A percentile compares a stretch with the other conserved stretches of the same genome.
phyloP scores from a whole-genome alignment of 2,888 invertebrate genomes.

The Lasius platythorax region DNA sequence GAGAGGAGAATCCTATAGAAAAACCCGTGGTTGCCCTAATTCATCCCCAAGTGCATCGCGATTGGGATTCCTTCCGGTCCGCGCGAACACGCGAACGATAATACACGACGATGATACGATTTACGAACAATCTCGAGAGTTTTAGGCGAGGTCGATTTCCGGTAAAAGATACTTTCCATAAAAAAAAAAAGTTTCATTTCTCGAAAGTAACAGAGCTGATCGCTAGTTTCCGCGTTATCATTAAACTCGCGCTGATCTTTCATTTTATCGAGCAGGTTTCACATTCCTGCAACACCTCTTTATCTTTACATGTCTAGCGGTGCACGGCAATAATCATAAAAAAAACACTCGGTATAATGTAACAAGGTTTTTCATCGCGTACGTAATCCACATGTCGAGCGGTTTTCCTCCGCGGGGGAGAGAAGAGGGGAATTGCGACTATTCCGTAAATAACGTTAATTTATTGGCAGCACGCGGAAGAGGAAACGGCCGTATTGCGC shows the following conservation, averaged over 20 bases:
- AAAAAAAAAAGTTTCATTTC: not conserved
- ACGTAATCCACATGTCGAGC: not conserved
- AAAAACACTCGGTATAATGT: not conserved
- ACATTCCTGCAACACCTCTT: not conserved
- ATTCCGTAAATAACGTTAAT: constrained; percentile 40
- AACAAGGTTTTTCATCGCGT: constrained; percentile 12
- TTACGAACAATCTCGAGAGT: not conserved
- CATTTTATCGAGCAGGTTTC: not conserved
- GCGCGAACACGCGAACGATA: not conserved
- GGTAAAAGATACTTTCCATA: constrained; percentile 53
- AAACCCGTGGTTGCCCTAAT: constrained; percentile 36
- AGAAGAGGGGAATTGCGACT: not conserved
- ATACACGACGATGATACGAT: not conserved
- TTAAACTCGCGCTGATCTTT: constrained; percentile 19
- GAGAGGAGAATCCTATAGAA: constrained; percentile 26
- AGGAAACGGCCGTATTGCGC: constrained; percentile 19
- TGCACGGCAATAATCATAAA: not conserved
- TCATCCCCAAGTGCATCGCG: not conserved
- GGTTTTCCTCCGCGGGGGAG: not conserved
- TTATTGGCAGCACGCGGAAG: constrained; percentile 40
- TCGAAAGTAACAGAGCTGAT: constrained; percentile 12
- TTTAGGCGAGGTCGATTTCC: constrained; percentile 50
- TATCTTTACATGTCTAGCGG: not conserved
- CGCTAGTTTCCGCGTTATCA: not conserved
- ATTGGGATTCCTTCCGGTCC: not conserved